These are phyloP conservation scores for Caenorhabditis inopinata DNA, from an alignment of 1,140 invertebrate genomes.

Conservation along the genomic window DNA sequence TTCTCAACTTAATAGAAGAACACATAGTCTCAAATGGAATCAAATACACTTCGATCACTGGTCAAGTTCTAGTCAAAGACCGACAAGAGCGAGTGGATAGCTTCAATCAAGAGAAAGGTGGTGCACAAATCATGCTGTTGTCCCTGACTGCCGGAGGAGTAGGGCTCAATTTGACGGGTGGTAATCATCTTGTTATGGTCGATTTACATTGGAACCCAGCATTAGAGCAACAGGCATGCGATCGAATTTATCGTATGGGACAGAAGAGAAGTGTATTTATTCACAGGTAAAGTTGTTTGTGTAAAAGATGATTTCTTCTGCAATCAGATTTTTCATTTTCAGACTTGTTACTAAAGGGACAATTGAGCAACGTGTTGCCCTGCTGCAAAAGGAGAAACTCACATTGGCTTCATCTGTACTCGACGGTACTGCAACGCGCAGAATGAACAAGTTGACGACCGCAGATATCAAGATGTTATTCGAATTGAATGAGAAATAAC, in stretches of 20 bases:
- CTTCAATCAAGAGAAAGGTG: slow-evolving; percentile 45
- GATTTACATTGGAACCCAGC: slow-evolving; percentile 95
- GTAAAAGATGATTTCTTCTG: not conserved
- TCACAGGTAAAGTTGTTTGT: slow-evolving; percentile 73
- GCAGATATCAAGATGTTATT: slow-evolving; percentile 80
- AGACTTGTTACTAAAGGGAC: slow-evolving; percentile 81
- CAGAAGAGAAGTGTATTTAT: slow-evolving; percentile 79
- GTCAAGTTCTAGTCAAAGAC: slow-evolving; percentile 37
- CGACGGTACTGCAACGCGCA: slow-evolving; percentile 71
- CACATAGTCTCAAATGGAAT: slow-evolving; percentile 30
- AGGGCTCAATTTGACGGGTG: slow-evolving; percentile 82
- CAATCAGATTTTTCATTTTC: slow-evolving; percentile 12
- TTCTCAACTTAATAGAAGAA: slow-evolving; percentile 43
- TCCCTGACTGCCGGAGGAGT: slow-evolving; percentile 86
- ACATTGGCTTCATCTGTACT: slow-evolving; percentile 78
- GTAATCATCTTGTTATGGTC: slow-evolving; percentile 77
- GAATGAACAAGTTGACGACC: slow-evolving; percentile 73
- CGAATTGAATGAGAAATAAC: slow-evolving; percentile 68
- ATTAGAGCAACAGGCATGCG: slow-evolving; percentile 84
- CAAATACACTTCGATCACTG: slow-evolving; percentile 46
- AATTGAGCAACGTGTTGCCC: slow-evolving; percentile 80
- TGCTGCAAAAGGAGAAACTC: slow-evolving; percentile 79
- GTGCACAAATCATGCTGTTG: slow-evolving; percentile 71
- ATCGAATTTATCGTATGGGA: slow-evolving; percentile 84
- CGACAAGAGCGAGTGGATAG: slow-evolving; percentile 48